Base-by-base conservation (phyloP, 2,797 vertebrate species). In the Xiphorhynchus erythropygius region DNA sequence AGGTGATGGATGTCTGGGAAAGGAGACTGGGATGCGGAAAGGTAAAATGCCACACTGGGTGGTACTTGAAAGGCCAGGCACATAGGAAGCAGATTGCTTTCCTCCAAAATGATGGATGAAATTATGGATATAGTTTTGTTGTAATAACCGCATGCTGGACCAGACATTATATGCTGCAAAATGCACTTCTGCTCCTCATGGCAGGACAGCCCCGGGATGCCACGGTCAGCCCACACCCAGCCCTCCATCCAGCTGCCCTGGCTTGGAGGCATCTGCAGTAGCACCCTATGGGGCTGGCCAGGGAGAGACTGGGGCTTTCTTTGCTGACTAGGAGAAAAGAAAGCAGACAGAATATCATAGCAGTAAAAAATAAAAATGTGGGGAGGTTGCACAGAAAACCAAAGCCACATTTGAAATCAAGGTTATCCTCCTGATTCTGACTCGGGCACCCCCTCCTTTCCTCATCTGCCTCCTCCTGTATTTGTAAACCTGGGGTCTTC, bases 171-270 rank as follows among this genome's bases (percentile, higher is more conserved):
- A 47, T 5, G 25, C 7, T 44, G 60, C 35, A 84, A 41, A 87
- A 79, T 3, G 11, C 27, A 49, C 4, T 52, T 57, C 24, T 49
- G 52, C 8, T 64, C 8, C 23, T 30, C 3, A 1, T 0, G 5
- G 32, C 2, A 13, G 68, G 32, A 59, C 4, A 37, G 10, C 4
- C 13, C 30, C 33, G 35, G 3, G 5, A 23, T 41, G 71, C 15
- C 22, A 6, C 0, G 1, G 19, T 50, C 32, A 60, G 49, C 2
- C 5, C 9, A 18, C 1, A 8, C 3, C 7, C 41, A 30, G 25
- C 17, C 9, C 47, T 74, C 35, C 35, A 14, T 28, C 11, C 1
- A 1, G 18, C 13, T 21, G 15, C 30, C 28, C 17, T 19, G 56
- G 69, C 17, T 33, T 5, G 0, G 8, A 42, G 27, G 18, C 0